phyloP scores from a whole-genome alignment of 2,888 invertebrate species.

The Erpobdella octoculata region DNA sequence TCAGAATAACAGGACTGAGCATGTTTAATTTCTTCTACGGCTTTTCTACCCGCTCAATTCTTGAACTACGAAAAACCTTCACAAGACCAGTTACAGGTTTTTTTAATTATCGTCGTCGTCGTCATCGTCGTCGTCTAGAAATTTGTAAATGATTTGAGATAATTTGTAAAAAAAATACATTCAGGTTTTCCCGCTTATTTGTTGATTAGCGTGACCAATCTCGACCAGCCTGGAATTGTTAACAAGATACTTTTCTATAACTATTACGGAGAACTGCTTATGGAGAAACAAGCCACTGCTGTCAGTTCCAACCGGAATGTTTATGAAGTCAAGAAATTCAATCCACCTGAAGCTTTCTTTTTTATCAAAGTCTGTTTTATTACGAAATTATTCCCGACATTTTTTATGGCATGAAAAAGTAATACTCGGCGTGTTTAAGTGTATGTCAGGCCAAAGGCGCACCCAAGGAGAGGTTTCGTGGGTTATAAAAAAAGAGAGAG shows the following conservation, averaged over 20 bases:
- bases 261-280: constrained; percentile 45
- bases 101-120: too few species aligned
- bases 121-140: too few species aligned
- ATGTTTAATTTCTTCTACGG: constrained; percentile 63
- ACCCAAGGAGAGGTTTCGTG: too few species aligned
- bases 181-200: too few species aligned
- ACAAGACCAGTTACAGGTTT: constrained; percentile 60
- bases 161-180: too few species aligned
- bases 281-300: constrained; percentile 42
- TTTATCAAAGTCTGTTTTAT: constrained; percentile 59
- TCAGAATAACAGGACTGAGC: constrained; percentile 64
- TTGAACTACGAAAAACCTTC: constrained; percentile 56
- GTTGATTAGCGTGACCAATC: too few species aligned
- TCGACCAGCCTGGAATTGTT: constrained; percentile 49
- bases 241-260: constrained; percentile 46
- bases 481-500: too few species aligned
- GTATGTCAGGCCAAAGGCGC: too few species aligned
- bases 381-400: not conserved
- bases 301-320: constrained; percentile 44
- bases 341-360: constrained; percentile 63
- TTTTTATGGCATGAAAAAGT: not conserved
- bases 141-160: too few species aligned
- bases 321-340: constrained; percentile 59
- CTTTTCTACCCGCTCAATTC: constrained; percentile 59
- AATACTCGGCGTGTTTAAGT: too few species aligned